Evolutionary conservation across 2,888 invertebrate genomes (phyloP).

Genomic region (Cremastobaeus sp.): DNA sequence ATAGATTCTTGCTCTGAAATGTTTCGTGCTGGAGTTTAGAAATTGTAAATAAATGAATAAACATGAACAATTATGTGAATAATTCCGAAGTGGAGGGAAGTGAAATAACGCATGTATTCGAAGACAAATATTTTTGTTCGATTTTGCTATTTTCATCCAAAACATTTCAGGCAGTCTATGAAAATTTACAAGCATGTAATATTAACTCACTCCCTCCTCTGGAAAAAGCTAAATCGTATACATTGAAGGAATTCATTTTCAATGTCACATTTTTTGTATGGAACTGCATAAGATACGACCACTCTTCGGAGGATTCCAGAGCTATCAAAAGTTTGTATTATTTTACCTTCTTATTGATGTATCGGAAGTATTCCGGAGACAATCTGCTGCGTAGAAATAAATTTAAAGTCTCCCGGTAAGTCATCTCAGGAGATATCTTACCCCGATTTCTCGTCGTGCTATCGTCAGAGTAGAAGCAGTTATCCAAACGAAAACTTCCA

Average conservation of each 20-base stretch:
- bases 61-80: no score
- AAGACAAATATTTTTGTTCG: no score
- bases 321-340: constrained; percentile 25
- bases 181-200: no score
- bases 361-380: constrained; percentile 21
- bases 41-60: no score
- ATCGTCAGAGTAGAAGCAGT: constrained; percentile 21
- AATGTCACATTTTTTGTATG: constrained; percentile 1
- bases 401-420: constrained; percentile 37
- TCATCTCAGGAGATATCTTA: constrained; percentile 18
- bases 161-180: no score
- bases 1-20: no score
- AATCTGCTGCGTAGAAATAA: constrained; percentile 40
- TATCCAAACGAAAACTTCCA: constrained; percentile 22
- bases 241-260: background rate
- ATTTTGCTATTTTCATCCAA: no score
- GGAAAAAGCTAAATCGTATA: no score
- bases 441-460: constrained; percentile 9
- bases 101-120: no score
- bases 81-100: no score
- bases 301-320: background rate
- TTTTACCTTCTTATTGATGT: constrained; percentile 46
- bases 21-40: no score
- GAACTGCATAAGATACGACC: constrained; percentile 5
- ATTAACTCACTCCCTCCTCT: no score